A percentile compares a stretch with the other conserved stretches of the same genome.
Evolutionary conservation across 2,888 invertebrate genomes (phyloP).

Genomic region (Clusia tigrina): DNA sequence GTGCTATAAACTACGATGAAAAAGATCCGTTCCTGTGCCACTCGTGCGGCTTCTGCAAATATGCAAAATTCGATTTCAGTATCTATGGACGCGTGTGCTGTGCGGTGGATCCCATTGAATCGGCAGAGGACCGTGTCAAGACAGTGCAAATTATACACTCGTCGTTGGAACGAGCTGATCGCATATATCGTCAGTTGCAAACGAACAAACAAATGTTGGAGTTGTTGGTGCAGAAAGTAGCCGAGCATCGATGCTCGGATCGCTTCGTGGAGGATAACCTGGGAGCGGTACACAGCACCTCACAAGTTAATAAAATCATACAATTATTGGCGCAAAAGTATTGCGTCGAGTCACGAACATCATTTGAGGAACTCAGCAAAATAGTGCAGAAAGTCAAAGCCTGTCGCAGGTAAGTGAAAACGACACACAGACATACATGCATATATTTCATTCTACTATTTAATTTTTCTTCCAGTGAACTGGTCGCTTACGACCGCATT

Average conservation of each 20-base stretch:
- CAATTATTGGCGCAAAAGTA: slow-evolving; percentile 94
- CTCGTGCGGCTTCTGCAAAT: slow-evolving; percentile 98
- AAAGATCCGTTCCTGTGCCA: slow-evolving; percentile 99
- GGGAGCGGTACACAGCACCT: slow-evolving; percentile 66
- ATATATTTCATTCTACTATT: neutral
- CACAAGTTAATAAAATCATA: slow-evolving; percentile 89
- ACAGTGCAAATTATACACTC: slow-evolving; percentile 91
- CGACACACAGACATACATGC: neutral
- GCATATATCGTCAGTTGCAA: slow-evolving; percentile 89
- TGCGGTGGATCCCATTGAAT: slow-evolving; percentile 97
- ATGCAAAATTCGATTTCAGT: slow-evolving; percentile 97
- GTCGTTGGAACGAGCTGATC: slow-evolving; percentile 91
- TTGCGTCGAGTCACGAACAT: slow-evolving; percentile 91
- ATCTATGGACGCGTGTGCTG: slow-evolving; percentile 90
- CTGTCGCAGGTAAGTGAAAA: slow-evolving; percentile 71
- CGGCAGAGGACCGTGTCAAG: slow-evolving; percentile 95
- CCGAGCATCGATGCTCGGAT: slow-evolving; percentile 81
- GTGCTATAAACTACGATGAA: slow-evolving; percentile 98
- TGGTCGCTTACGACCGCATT: slow-evolving; percentile 89
- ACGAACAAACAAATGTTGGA: slow-evolving; percentile 91
- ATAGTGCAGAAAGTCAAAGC: slow-evolving; percentile 90
- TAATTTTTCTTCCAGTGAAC: slow-evolving; percentile 68
- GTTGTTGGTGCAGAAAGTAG: slow-evolving; percentile 83
- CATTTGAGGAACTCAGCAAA: slow-evolving; percentile 93
- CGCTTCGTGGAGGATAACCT: slow-evolving; percentile 67